A percentile compares a stretch with the other conserved stretches of the same genome.
These are phyloP conservation scores for Nothocercus nigrocapillus DNA, from an alignment of 2,113 vertebrate species.

Conservation along the genomic window DNA sequence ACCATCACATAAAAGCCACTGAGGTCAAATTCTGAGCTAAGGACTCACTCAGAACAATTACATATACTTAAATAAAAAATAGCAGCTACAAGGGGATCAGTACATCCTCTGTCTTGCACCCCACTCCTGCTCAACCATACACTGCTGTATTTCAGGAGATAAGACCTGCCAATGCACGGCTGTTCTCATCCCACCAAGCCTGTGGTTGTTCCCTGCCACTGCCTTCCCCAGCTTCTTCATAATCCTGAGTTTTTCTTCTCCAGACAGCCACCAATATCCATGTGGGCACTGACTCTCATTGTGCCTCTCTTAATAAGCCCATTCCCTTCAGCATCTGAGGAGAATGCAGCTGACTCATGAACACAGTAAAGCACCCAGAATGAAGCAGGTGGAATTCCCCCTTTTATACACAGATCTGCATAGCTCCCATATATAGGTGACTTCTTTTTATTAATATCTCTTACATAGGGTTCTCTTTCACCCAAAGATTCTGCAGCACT, in stretches of 20 bases:
- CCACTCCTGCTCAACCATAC: neutral
- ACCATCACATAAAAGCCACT: neutral
- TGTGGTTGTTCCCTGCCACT: neutral
- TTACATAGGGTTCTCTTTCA: neutral
- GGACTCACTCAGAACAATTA: neutral
- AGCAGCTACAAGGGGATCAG: neutral
- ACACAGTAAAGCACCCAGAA: neutral
- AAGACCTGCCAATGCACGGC: neutral
- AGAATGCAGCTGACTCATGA: neutral
- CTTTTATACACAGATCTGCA: neutral
- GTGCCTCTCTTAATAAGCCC: neutral
- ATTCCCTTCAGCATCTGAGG: neutral
- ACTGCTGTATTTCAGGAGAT: neutral
- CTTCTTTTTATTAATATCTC: neutral
- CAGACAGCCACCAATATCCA: neutral
- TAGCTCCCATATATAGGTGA: fast-evolving
- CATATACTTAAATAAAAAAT: neutral
- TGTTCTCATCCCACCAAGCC: neutral
- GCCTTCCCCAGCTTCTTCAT: neutral
- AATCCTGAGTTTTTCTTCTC: neutral
- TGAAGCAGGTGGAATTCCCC: neutral
- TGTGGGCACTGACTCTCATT: neutral
- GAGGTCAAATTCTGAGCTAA: neutral
- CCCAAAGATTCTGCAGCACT: neutral
- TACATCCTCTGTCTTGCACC: neutral